Percentiles rank a stretch among this genome's conserved stretches.
Evolutionary conservation across 2,888 invertebrate genomes (phyloP).

Genomic region (Hofmannophila pseudospretella): DNA sequence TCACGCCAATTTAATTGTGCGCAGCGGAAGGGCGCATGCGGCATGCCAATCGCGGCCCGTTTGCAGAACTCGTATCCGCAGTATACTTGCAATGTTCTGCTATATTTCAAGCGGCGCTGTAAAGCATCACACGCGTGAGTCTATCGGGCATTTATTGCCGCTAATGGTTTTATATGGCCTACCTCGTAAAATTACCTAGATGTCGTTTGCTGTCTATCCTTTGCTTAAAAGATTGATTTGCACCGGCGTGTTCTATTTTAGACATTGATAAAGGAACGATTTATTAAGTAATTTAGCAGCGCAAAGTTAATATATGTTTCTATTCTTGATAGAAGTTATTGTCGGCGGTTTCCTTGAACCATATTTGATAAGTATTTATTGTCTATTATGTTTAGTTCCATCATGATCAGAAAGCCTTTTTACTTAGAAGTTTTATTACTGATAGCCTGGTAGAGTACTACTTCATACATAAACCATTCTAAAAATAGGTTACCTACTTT

Average conservation of each 20-base stretch:
- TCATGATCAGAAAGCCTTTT: too few relatives aligned
- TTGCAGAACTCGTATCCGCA: constrained; percentile 23
- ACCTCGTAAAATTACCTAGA: constrained; percentile 44
- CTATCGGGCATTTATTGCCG: constrained; percentile 47
- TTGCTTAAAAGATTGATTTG: constrained; percentile 35
- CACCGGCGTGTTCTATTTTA: constrained; percentile 24
- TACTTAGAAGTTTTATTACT: too few relatives aligned
- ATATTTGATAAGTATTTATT: background rate
- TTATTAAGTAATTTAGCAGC: constrained; percentile 24
- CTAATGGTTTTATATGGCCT: constrained; percentile 53
- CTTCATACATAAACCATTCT: too few relatives aligned
- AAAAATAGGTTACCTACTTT: background rate
- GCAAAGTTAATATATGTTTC: constrained; percentile 21
- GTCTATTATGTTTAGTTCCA: too few relatives aligned
- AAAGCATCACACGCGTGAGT: constrained; percentile 43
- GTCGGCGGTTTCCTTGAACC: background rate
- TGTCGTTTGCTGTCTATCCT: constrained; percentile 30
- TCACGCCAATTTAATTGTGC: constrained; percentile 39
- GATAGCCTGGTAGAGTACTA: too few relatives aligned
- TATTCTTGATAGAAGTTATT: constrained; percentile 5
- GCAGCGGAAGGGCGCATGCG: constrained; percentile 30
- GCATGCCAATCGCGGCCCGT: constrained; percentile 34
- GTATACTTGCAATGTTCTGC: constrained; percentile 15
- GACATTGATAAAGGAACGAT: constrained; percentile 18
- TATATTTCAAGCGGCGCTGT: constrained; percentile 40